Conservation (phyloP, 37 sponge, comb jelly and placozoan genomes). For the Agelas oroides region DNA sequence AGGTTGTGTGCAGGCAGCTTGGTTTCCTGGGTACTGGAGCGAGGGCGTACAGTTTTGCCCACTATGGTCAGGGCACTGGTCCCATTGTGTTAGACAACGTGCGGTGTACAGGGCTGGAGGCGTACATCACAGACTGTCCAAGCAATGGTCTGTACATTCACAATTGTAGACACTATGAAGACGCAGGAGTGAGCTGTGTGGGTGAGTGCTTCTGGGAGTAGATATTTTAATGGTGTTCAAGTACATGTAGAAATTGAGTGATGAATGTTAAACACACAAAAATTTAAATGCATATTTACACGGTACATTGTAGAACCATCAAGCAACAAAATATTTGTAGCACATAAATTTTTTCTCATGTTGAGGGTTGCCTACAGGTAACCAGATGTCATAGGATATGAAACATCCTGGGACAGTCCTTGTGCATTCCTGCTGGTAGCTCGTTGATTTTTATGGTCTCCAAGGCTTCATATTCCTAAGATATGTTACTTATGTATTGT, state of each 20-base stretch:
- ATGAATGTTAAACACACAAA: too few species aligned
- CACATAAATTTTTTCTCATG: too few species aligned
- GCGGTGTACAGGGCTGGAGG: constrained; percentile 44
- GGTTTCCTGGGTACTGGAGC: constrained; percentile 49
- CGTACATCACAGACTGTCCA: constrained; percentile 58
- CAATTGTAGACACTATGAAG: constrained; percentile 54
- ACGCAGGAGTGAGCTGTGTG: constrained; percentile 41
- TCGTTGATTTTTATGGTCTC: too few species aligned
- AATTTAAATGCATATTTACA: too few species aligned
- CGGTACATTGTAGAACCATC: too few species aligned
- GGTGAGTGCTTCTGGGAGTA: background rate
- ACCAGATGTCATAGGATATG: background rate
- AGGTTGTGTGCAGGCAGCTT: constrained; percentile 63
- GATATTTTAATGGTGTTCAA: background rate
- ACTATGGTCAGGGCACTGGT: constrained; percentile 50
- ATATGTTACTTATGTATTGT: too few species aligned
- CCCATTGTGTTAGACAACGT: constrained; percentile 67
- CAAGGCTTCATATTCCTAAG: too few species aligned
- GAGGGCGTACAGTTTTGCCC: background rate
- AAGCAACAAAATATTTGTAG: too few species aligned
- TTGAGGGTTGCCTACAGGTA: too few species aligned
- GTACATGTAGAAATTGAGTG: background rate
- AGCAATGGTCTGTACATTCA: constrained; percentile 28
- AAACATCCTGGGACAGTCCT: too few species aligned
- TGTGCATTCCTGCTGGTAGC: too few species aligned